phyloP scores from a whole-genome alignment of 2,113 vertebrate genomes.

The Pollachius pollachius region DNA sequence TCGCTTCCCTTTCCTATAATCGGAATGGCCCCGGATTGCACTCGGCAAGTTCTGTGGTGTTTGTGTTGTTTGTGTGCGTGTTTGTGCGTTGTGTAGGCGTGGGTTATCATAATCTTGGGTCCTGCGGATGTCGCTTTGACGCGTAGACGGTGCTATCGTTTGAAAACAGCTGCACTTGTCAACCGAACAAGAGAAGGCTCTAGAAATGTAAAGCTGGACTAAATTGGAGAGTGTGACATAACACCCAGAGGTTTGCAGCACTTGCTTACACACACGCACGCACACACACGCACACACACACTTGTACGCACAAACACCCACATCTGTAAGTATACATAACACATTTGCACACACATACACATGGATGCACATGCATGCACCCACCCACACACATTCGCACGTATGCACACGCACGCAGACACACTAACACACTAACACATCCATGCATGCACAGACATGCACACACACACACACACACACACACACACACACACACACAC shows the following conservation, averaged over 20 bases:
- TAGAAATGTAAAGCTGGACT: conserved; percentile 33
- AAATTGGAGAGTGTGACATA: conserved; percentile 57
- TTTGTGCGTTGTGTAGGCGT: conserved; percentile 11
- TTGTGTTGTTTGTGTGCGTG: background rate
- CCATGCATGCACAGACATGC: no score
- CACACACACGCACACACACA: conserved; percentile 19
- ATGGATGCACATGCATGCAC: no score
- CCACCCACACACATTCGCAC: no score
- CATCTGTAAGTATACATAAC: no score
- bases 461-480: no score
- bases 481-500: no score
- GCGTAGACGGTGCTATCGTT: conserved; percentile 45
- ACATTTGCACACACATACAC: no score
- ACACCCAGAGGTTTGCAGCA: conserved; percentile 12
- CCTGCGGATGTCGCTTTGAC: conserved; percentile 40
- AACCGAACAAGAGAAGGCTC: conserved; percentile 36
- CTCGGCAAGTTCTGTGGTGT: conserved; percentile 21
- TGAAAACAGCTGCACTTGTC: conserved; percentile 57
- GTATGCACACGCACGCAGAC: no score
- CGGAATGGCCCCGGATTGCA: conserved; percentile 29
- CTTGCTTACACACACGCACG: conserved; percentile 15
- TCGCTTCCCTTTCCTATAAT: conserved; percentile 37
- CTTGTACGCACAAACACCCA: background rate
- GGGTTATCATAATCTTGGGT: conserved; percentile 50
- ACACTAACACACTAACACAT: no score